Base-by-base conservation (phyloP, 2,797 vertebrate species). In the Molothrus ater region DNA sequence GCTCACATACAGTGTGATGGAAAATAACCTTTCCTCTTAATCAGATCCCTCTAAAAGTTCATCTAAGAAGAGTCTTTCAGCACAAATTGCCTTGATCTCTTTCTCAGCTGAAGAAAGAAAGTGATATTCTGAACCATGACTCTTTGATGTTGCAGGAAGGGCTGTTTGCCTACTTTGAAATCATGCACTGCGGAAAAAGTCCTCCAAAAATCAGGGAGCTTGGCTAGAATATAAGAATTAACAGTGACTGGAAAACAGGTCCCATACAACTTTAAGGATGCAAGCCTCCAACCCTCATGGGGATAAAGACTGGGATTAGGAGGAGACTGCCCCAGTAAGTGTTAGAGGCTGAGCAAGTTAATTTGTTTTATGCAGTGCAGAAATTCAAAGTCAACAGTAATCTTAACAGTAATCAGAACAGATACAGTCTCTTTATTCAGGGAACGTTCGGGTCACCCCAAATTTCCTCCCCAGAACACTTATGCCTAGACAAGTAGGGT, bases 1-100 rank as follows among this genome's bases (percentile, higher is more conserved):
- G 56, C 50, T 80, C 56, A 80, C 29, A 91, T 31, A 82, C 36
- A 82, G 36, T 56, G n/a, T 65, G 59, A 38, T 17, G 57, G 69
- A 91, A 85, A 89, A 88, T 24, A 92, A 80, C 31, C 16, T 90
- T 87, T 89, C 28, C 71, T 59, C 69, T 89, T 82, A 50, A 95
- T 71, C 64, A 80, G 38, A 76, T 87, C 29, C 34, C 59, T 89
- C 85, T 32, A 80, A 64, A 80, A 86, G 54, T 34, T 68, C 36
- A 48, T 59, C 51, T 83, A 48, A 66, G 61, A 70, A 65, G 20
- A 78, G 69, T 13, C 40, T 87, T 89, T 78, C 53, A 74, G 79
- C 19, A 73, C 36, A 73, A 78, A 59, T 76, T 87, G 51, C 64
- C 84, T 89, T 89, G 74, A 85, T 90, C 47, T 76, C 42, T 92